Conservation (phyloP, 2,113 vertebrate genomes). For the Aythya baeri region DNA sequence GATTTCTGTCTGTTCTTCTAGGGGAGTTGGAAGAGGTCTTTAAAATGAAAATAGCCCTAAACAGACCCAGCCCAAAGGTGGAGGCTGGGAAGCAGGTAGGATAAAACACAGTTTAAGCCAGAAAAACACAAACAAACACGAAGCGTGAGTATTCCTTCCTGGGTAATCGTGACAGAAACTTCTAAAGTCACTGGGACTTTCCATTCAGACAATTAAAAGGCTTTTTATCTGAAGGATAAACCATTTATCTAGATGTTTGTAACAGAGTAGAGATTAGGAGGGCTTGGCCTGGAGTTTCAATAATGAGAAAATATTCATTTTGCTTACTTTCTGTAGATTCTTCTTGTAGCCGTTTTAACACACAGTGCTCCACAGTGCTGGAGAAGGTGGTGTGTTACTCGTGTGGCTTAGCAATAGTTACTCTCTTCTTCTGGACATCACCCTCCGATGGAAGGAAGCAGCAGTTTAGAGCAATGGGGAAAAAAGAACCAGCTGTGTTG, state of each 20-base stretch:
- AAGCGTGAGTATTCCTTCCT: not conserved
- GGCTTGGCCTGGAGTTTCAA: not conserved
- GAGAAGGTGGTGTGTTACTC: not conserved
- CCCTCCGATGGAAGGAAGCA: not conserved
- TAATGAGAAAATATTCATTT: not conserved
- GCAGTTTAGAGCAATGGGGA: not conserved
- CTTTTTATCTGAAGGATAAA: not conserved
- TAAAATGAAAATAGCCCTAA: not conserved
- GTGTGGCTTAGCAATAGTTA: not conserved
- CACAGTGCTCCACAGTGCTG: not conserved
- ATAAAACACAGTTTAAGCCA: not conserved
- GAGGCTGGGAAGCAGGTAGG: not conserved
- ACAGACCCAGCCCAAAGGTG: not conserved
- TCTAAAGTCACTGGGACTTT: not conserved
- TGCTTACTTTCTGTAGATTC: not conserved
- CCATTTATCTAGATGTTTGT: not conserved
- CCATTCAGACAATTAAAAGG: not conserved
- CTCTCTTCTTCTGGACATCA: not conserved
- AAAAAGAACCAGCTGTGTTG: slow-evolving; percentile 1
- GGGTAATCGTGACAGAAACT: not conserved
- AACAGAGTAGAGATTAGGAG: not conserved
- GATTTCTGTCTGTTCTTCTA: not conserved
- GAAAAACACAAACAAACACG: not conserved
- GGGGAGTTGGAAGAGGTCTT: not conserved
- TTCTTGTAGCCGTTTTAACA: not conserved